phyloP scores from a whole-genome alignment of 2,113 vertebrate genomes.

The Myiopsitta monachus region DNA sequence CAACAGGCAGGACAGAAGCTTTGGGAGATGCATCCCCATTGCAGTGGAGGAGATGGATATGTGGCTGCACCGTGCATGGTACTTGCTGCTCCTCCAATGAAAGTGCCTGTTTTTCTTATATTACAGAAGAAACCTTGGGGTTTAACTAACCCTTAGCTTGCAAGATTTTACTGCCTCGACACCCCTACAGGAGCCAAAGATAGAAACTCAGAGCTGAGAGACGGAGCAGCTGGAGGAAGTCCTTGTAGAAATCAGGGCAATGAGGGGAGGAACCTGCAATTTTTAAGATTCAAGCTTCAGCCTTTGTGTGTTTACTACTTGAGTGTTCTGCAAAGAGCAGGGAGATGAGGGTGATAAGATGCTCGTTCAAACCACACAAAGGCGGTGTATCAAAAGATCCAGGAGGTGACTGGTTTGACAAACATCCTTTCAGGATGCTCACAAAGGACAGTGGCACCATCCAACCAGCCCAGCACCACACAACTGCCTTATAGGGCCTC shows the following conservation, averaged over 20 bases:
- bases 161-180: not conserved
- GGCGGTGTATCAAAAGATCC: not conserved
- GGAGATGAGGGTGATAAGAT: constrained; percentile 28
- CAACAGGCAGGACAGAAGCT: not conserved
- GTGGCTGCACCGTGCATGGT: rapidly evolving
- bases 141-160: not conserved
- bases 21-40: not conserved
- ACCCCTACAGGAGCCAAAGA: not conserved
- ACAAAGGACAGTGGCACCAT: not conserved
- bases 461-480: not conserved
- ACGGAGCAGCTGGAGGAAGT: constrained; percentile 1
- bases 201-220: not conserved
- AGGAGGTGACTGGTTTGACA: constrained; percentile 34
- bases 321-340: not conserved
- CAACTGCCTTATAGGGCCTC: not conserved
- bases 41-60: rapidly evolving
- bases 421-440: constrained; percentile 38
- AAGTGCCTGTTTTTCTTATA: not conserved
- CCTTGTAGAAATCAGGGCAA: not conserved
- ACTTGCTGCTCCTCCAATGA: not conserved
- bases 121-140: not conserved
- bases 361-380: constrained; percentile 5
- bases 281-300: not conserved
- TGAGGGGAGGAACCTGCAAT: not conserved
- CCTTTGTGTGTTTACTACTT: not conserved